phyloP scores from a whole-genome alignment of 2,888 invertebrate species.

The Unio delphinus region DNA sequence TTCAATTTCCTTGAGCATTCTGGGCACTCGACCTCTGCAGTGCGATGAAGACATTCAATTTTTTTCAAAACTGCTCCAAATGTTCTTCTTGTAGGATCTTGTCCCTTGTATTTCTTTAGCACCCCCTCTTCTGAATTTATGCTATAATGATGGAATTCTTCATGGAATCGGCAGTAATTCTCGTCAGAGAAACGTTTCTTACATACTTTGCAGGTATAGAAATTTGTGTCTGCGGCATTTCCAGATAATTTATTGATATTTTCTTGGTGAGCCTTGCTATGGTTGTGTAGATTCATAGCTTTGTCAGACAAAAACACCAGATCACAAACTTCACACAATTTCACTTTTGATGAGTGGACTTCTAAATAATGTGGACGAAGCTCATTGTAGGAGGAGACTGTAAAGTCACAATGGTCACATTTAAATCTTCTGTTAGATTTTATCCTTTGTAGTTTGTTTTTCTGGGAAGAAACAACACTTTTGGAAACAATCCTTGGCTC shows the following conservation, averaged over 20 bases:
- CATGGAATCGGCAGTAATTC: slow-evolving; percentile 57
- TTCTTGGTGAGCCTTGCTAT: slow-evolving; percentile 55
- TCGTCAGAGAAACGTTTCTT: slow-evolving; percentile 59
- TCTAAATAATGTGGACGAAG: slow-evolving; percentile 59
- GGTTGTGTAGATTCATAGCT: slow-evolving; percentile 53
- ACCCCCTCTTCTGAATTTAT: slow-evolving; percentile 52
- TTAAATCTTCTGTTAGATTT: slow-evolving; percentile 37
- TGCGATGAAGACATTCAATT: slow-evolving; percentile 36
- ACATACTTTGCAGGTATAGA: slow-evolving; percentile 57
- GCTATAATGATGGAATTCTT: slow-evolving; percentile 56
- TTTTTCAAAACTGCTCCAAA: slow-evolving; percentile 40
- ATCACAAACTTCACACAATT: slow-evolving; percentile 59
- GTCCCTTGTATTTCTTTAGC: slow-evolving; percentile 39
- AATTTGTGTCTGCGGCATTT: slow-evolving; percentile 17
- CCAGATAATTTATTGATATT: slow-evolving; percentile 40
- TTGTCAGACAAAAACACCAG: slow-evolving; percentile 55
- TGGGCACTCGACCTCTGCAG: slow-evolving; percentile 50
- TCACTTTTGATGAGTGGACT: slow-evolving; percentile 52
- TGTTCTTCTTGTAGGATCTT: slow-evolving; percentile 46
- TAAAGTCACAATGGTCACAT: slow-evolving; percentile 63
- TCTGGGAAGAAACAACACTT: no score
- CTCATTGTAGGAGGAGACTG: slow-evolving; percentile 47
- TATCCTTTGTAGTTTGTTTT: no score
- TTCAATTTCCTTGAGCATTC: slow-evolving; percentile 55
- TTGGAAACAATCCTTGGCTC: no score